Evolutionary conservation across 1,140 invertebrate species (phyloP).

Genomic region (Drosophila elegans): DNA sequence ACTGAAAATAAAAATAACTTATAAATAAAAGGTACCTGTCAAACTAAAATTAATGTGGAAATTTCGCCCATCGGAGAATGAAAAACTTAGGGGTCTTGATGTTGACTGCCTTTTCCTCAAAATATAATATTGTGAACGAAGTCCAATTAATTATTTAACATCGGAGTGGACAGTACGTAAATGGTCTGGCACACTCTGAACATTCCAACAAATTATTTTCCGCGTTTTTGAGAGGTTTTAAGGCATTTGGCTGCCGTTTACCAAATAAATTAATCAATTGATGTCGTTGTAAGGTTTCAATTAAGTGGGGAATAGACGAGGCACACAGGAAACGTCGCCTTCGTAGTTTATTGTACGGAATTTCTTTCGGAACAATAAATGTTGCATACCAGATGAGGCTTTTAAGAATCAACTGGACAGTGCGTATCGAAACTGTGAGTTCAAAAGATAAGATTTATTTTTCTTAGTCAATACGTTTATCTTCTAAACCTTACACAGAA

Average conservation of each 20-base stretch:
- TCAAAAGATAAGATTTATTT: not conserved
- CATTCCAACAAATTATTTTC: slow-evolving; percentile 25
- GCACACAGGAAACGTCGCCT: slow-evolving; percentile 12
- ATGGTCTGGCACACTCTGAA: slow-evolving; percentile 7
- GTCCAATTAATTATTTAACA: slow-evolving; percentile 24
- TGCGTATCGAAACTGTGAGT: not conserved
- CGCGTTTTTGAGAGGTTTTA: slow-evolving; percentile 8
- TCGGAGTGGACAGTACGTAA: slow-evolving; percentile 6
- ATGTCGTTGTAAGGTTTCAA: slow-evolving; percentile 9
- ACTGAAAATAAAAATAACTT: too few species aligned
- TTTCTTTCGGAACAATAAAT: slow-evolving; percentile 14
- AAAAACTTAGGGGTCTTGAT: not conserved
- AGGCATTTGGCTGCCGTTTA: slow-evolving; percentile 10
- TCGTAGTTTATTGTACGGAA: slow-evolving; percentile 17
- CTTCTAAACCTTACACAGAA: too few species aligned
- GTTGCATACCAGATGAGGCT: not conserved
- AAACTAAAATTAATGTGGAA: too few species aligned
- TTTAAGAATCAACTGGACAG: not conserved
- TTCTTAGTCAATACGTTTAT: too few species aligned
- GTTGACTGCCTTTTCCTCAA: too few species aligned
- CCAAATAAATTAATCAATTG: slow-evolving; percentile 41
- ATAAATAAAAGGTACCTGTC: too few species aligned
- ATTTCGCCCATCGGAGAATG: not conserved
- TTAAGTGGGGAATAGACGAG: slow-evolving; percentile 33
- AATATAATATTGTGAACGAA: slow-evolving; percentile 5